Evolutionary conservation across 2,797 vertebrate species (phyloP).

Genomic region (Gallirallus australis): DNA sequence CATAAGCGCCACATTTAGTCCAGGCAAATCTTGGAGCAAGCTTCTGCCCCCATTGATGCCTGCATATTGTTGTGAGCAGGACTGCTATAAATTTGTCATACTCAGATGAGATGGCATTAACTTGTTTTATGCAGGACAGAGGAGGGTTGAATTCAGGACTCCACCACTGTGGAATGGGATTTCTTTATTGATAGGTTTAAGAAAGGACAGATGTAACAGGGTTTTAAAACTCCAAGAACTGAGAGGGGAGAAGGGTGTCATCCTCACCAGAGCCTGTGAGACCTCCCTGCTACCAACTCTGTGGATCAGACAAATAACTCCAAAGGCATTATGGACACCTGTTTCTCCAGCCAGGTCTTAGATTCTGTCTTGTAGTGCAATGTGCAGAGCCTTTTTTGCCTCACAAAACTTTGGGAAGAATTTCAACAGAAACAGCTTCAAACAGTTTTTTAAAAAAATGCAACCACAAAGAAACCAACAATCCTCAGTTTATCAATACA

Average conservation of each 20-base stretch:
- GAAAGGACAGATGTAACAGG: background rate
- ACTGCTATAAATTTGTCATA: background rate
- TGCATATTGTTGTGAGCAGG: background rate
- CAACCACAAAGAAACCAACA: background rate
- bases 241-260: background rate
- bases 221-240: background rate
- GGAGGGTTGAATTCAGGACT: background rate
- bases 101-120: background rate
- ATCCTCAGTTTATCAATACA: background rate
- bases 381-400: background rate
- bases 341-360: background rate
- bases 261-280: background rate
- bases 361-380: background rate
- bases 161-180: background rate
- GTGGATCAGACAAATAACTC: background rate
- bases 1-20: background rate
- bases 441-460: background rate
- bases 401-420: background rate
- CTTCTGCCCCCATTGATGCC: background rate
- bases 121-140: background rate
- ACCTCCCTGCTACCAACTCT: background rate
- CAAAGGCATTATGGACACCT: background rate
- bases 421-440: background rate
- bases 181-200: background rate
- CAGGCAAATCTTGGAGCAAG: background rate